Conservation (phyloP, 1,140 invertebrate species). For the Pseudoatta argentina region DNA sequence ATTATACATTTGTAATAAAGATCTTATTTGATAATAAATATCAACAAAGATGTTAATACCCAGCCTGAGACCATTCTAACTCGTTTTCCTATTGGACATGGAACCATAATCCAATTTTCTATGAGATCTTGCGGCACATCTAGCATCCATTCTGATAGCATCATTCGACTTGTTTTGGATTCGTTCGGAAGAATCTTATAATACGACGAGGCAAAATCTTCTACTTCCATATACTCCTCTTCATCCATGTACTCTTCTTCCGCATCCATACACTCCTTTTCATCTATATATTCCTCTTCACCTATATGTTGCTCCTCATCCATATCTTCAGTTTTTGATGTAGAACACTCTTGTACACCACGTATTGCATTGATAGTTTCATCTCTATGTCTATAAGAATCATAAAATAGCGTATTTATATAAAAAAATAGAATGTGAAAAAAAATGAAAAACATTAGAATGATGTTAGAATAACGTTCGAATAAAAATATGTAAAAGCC, state of each 20-base stretch:
- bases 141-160: constrained; percentile 97
- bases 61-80: constrained; percentile 91
- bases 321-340: background rate
- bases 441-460: too few relatives aligned
- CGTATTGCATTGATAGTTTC: constrained; percentile 77
- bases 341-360: constrained; percentile 73
- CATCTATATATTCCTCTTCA: background rate
- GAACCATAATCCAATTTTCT: constrained; percentile 93
- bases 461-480: too few relatives aligned
- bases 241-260: constrained; percentile 6
- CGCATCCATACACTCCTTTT: constrained; percentile 77
- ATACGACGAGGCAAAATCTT: constrained; percentile 53
- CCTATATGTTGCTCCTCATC: background rate
- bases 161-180: constrained; percentile 86
- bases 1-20: constrained; percentile 48
- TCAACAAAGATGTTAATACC: constrained; percentile 82
- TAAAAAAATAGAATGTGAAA: background rate
- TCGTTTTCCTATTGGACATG: constrained; percentile 94
- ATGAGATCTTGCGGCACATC: constrained; percentile 93
- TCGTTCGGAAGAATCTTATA: background rate
- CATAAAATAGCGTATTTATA: constrained; percentile 19
- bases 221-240: constrained; percentile 79
- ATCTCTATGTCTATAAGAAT: constrained; percentile 78
- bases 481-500: background rate
- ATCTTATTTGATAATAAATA: constrained; percentile 24